Evolutionary conservation across 2,113 vertebrate species (phyloP).

Genomic region (Alosa alosa): DNA sequence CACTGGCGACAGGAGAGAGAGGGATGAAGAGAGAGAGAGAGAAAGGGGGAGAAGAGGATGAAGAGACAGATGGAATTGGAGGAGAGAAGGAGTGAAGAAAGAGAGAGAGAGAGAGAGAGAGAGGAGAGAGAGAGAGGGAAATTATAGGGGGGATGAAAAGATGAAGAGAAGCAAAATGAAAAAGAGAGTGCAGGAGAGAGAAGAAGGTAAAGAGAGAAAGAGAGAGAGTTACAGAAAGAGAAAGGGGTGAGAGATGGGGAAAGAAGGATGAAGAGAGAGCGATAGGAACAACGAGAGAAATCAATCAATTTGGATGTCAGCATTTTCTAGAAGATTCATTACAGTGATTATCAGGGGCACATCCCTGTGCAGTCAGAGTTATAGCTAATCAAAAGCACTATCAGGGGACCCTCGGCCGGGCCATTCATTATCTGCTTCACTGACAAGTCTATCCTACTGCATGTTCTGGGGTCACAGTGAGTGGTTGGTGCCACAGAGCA

Average conservation of each 20-base stretch:
- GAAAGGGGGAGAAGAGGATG: not conserved
- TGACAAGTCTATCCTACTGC: not conserved
- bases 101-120: too few species aligned
- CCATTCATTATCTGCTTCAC: not conserved
- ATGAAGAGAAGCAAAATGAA: not conserved
- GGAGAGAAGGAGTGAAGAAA: not conserved
- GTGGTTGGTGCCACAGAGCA: too few species aligned
- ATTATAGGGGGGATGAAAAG: not conserved
- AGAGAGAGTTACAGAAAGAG: not conserved
- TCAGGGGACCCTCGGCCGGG: not conserved
- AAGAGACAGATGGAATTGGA: not conserved
- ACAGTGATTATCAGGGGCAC: not conserved
- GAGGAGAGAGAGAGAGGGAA: not conserved
- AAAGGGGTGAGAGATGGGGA: not conserved
- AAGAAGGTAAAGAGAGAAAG: not conserved
- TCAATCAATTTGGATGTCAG: not conserved
- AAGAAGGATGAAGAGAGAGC: not conserved
- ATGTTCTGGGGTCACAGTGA: too few species aligned
- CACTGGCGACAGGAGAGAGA: constrained; percentile 46
- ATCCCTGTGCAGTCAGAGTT: not conserved
- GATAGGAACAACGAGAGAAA: not conserved
- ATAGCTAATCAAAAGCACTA: not conserved
- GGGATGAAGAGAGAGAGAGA: constrained; percentile 13
- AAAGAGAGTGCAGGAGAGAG: not conserved
- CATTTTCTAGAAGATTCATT: constrained; percentile 4